Percentiles rank a stretch among this genome's conserved stretches.
These are phyloP conservation scores for Tetraneura akinire DNA, from an alignment of 1,140 invertebrate genomes.

Conservation along the genomic window DNA sequence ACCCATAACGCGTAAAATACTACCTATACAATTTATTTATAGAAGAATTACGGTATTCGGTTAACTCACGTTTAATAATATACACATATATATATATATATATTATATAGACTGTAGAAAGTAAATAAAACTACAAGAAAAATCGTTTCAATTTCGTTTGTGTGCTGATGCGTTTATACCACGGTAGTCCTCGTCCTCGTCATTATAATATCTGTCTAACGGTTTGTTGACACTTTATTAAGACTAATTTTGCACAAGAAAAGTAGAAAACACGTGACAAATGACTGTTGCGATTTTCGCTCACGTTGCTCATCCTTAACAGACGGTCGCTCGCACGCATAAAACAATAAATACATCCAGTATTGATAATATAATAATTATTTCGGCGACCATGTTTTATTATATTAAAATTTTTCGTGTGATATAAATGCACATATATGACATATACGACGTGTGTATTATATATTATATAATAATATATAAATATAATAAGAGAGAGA, in stretches of 20 bases:
- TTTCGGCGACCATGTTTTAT: too few species aligned
- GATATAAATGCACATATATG: too few species aligned
- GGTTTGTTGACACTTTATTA: neutral
- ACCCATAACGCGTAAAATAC: too few species aligned
- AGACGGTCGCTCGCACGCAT: neutral
- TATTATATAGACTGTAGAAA: too few species aligned
- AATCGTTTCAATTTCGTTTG: constrained; percentile 25
- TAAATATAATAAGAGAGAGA: constrained; percentile 1
- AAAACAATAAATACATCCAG: neutral
- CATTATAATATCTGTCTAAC: neutral
- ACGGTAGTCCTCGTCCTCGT: neutral
- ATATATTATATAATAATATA: neutral
- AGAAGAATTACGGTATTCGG: too few species aligned
- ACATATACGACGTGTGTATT: too few species aligned
- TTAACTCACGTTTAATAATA: too few species aligned
- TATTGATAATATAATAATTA: too few species aligned
- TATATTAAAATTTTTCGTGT: too few species aligned
- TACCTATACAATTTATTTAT: too few species aligned
- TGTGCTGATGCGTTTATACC: neutral
- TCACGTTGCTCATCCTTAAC: neutral
- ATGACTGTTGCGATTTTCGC: neutral
- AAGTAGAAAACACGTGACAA: constrained; percentile 22
- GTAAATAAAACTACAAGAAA: neutral
- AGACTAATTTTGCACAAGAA: neutral
- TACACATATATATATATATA: too few species aligned